These are phyloP conservation scores for Periophthalmodon schlosseri DNA, from an alignment of 2,113 vertebrate species.

Conservation along the genomic window DNA sequence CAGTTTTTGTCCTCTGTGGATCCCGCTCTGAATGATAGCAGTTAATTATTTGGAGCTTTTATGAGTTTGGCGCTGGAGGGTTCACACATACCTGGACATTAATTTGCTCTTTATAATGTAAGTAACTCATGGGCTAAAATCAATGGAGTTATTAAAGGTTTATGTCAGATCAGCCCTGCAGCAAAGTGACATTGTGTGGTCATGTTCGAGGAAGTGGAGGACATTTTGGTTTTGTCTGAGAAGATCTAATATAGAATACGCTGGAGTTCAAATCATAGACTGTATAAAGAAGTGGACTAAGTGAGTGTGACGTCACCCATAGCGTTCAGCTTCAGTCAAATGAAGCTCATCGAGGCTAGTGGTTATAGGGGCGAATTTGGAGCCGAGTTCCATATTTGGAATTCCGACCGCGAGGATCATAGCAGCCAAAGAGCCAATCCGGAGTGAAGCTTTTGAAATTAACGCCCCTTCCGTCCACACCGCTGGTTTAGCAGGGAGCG, in stretches of 20 bases:
- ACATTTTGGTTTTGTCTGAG: neutral
- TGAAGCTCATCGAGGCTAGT: too few relatives aligned
- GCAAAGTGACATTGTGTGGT: conserved; percentile 8
- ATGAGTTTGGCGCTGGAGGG: conserved; percentile 3
- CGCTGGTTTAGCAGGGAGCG: too few relatives aligned
- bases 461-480: too few relatives aligned
- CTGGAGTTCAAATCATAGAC: too few relatives aligned
- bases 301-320: too few relatives aligned
- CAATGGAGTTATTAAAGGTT: conserved; percentile 3
- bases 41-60: neutral
- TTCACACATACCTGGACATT: neutral
- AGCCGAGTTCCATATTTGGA: too few relatives aligned
- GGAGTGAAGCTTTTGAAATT: too few relatives aligned
- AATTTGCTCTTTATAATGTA: neutral
- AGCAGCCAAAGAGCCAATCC: too few relatives aligned
- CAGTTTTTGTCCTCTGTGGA: neutral
- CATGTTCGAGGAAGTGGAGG: neutral
- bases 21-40: neutral
- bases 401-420: too few relatives aligned
- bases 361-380: too few relatives aligned
- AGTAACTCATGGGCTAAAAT: conserved; percentile 6
- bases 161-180: conserved; percentile 6
- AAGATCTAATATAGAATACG: neutral
- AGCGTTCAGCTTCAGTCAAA: too few relatives aligned
- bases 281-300: too few relatives aligned